Evolutionary conservation across 2,113 vertebrate species (phyloP), one percentile per base, ranked within the genome.

Genomic region (Hipposideros armiger): DNA sequence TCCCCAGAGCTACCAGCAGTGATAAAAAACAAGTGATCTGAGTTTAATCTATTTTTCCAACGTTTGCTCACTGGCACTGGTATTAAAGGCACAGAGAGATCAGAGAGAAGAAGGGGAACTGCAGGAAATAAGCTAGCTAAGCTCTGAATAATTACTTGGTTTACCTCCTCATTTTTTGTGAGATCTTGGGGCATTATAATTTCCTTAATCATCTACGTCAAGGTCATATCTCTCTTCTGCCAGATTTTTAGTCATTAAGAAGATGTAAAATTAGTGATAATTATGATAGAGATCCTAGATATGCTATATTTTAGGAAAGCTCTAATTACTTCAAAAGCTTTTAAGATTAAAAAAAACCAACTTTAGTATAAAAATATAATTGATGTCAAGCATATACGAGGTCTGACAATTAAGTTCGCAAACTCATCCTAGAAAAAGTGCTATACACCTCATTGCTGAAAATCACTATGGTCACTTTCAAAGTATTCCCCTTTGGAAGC

Each of bases 211-310:
- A 64, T 42, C 40, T 90, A 26, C 42, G 90, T 85, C 40, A 87
- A 91, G 28, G 47, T 83, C 15, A 2, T 80, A 60, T 22, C 17
- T 92, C 32, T 95, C 50, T 85, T 91, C 36, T 64, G 52, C 66
- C 66, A 95, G 47, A 89, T 74, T 90, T 93, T 94, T 77, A 92
- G 40, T 76, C 95, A 95, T 70, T 86, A 97, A 95, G n/a, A 92
- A 69, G 36, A 93, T 17, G 94, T 20, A 90, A 95, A 95, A 86
- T 95, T 77, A 82, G 20, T 94, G 74, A 62, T 88, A 95, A 87
- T 72, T 80, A 90, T 42, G 76, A 92, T 32, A 92, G 47, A 52
- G 22, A 87, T 58, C 40, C n/a, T 87, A 6, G 36, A 77, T 72
- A 91, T 58, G 54, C 13, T 45, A 50, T 74, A 94, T 69, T 90